phyloP scores from a whole-genome alignment of 2,113 vertebrate genomes.

The Blennius ocellaris region DNA sequence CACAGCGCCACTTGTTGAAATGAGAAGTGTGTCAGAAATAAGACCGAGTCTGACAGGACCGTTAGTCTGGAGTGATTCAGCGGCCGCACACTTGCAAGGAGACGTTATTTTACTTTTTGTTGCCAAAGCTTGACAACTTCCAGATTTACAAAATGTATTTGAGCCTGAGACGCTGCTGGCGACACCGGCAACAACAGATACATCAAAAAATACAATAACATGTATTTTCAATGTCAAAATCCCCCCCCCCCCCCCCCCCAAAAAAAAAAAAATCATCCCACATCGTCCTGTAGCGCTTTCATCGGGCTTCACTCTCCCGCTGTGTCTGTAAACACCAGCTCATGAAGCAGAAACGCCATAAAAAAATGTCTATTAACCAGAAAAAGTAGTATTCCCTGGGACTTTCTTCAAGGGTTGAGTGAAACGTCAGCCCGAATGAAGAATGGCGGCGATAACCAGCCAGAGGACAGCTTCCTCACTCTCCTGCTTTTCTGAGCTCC shows the following conservation, averaged over 20 bases:
- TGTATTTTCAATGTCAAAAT: not conserved
- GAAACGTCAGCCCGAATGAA: constrained; percentile 79
- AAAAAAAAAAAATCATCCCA: not conserved
- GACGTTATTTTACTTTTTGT: no score
- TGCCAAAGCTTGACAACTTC: no score
- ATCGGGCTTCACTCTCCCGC: not conserved
- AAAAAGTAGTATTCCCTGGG: constrained; percentile 46
- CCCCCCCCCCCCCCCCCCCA: no score
- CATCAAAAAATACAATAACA: not conserved
- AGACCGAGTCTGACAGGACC: no score
- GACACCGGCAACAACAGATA: not conserved
- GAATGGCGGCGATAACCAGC: constrained; percentile 75
- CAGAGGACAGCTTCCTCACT: constrained; percentile 82
- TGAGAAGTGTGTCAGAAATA: no score
- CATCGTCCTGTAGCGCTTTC: not conserved
- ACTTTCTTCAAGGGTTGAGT: constrained; percentile 60
- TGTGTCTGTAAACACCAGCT: constrained; percentile 33
- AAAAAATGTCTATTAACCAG: constrained; percentile 33
- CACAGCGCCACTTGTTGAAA: no score
- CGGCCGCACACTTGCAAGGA: no score
- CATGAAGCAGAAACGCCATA: constrained; percentile 32
- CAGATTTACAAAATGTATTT: no score
- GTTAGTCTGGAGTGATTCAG: no score
- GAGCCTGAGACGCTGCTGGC: no score
- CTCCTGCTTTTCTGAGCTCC: constrained; percentile 61